Evolutionary conservation across 2,113 vertebrate genomes (phyloP).

Genomic region (Trematomus loennbergii): DNA sequence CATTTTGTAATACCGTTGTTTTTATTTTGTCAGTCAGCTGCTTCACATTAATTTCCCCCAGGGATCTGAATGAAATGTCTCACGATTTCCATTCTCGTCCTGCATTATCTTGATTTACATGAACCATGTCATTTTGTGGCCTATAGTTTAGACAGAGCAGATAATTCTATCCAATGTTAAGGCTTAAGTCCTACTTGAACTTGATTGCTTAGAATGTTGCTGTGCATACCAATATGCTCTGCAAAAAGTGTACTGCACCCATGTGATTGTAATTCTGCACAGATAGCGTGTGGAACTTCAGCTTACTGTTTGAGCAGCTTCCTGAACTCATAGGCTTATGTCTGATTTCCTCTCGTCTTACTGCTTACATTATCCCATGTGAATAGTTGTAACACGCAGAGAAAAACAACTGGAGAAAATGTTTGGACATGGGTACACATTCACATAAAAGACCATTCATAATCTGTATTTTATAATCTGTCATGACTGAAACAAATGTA

Average conservation of each 20-base stretch:
- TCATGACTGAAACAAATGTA: not conserved
- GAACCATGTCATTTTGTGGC: no score
- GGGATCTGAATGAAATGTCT: no score
- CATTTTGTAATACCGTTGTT: no score
- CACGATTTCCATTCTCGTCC: no score
- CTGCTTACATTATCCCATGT: not conserved
- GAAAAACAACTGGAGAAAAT: not conserved
- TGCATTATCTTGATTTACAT: no score
- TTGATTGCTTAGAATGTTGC: not conserved
- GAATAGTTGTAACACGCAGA: not conserved
- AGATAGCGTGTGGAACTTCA: not conserved
- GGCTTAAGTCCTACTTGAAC: not conserved
- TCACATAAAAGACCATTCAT: not conserved
- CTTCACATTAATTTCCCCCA: no score
- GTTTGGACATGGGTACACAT: not conserved
- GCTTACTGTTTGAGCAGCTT: constrained; percentile 9
- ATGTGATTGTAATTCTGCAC: constrained; percentile 4
- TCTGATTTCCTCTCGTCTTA: not conserved
- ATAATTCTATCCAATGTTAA: not conserved
- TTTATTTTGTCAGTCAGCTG: no score
- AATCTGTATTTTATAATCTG: constrained; percentile 1
- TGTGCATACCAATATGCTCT: not conserved
- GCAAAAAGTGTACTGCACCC: constrained; percentile 5
- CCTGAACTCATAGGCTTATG: constrained; percentile 16
- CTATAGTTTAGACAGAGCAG: no score